phyloP scores from a whole-genome alignment of 2,113 vertebrate species.

The Deroptyus accipitrinus region DNA sequence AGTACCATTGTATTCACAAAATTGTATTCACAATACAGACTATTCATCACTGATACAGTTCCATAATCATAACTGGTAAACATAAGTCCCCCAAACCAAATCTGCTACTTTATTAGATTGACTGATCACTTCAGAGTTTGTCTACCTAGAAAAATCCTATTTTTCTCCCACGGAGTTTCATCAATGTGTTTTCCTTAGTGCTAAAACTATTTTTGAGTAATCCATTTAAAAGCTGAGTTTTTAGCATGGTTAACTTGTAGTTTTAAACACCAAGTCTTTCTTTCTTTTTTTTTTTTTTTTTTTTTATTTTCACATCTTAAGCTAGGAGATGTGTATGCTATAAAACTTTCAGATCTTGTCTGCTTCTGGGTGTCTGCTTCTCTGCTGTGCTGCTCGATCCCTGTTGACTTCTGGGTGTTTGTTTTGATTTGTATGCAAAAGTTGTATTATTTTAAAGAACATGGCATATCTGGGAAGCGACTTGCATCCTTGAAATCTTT shows the following conservation, averaged over 20 bases:
- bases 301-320: not conserved
- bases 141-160: not conserved
- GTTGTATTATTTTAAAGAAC: not conserved
- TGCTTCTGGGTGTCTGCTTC: not conserved
- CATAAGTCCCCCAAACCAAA: not conserved
- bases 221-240: not conserved
- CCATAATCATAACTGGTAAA: slow-evolving; percentile 44
- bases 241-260: not conserved
- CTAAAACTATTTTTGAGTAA: slow-evolving; percentile 20
- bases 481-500: not conserved
- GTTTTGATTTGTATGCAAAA: not conserved
- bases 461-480: not conserved
- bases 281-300: not conserved
- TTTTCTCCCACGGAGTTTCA: slow-evolving; percentile 12
- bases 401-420: not conserved
- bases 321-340: not conserved
- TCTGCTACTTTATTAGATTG: slow-evolving; percentile 6
- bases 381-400: not conserved
- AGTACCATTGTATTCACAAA: slow-evolving; percentile 15
- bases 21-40: not conserved
- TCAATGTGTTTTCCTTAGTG: not conserved
- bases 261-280: not conserved
- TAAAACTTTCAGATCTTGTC: not conserved
- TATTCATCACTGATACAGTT: slow-evolving; percentile 36
- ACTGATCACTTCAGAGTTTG: slow-evolving; percentile 11